These are phyloP conservation scores for Fregata magnificens DNA, from an alignment of 2,113 vertebrate species.

Conservation along the genomic window DNA sequence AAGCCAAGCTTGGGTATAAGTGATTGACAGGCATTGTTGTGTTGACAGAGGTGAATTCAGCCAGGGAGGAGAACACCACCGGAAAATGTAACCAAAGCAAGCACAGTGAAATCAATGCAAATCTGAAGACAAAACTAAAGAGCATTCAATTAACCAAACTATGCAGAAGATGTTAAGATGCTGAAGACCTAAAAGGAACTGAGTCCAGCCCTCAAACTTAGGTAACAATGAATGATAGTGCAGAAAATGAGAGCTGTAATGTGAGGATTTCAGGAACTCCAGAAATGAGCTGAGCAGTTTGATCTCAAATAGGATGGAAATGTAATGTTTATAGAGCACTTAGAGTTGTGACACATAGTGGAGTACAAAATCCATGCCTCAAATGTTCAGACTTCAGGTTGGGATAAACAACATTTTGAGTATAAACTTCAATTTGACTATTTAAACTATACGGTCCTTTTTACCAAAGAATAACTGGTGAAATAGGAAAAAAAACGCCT, in stretches of 20 bases:
- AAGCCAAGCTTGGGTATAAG: background rate
- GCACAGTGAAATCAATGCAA: background rate
- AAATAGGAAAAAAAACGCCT: background rate
- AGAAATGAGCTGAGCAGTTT: background rate
- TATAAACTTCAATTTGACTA: background rate
- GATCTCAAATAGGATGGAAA: background rate
- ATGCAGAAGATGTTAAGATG: background rate
- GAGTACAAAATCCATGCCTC: background rate
- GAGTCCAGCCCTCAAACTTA: background rate
- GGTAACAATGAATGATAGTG: background rate
- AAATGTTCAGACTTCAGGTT: background rate
- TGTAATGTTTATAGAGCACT: background rate
- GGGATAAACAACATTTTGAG: background rate
- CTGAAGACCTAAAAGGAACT: background rate
- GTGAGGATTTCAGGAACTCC: background rate
- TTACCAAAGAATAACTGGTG: background rate
- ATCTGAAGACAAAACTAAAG: background rate
- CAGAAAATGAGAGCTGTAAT: background rate
- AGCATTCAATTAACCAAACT: background rate
- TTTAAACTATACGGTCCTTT: background rate
- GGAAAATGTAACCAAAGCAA: background rate
- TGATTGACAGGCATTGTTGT: background rate
- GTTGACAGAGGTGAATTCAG: background rate
- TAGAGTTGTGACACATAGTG: background rate
- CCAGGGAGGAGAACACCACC: background rate